Conservation (phyloP, 2,888 invertebrate species). For the Hydropsyche betteni region DNA sequence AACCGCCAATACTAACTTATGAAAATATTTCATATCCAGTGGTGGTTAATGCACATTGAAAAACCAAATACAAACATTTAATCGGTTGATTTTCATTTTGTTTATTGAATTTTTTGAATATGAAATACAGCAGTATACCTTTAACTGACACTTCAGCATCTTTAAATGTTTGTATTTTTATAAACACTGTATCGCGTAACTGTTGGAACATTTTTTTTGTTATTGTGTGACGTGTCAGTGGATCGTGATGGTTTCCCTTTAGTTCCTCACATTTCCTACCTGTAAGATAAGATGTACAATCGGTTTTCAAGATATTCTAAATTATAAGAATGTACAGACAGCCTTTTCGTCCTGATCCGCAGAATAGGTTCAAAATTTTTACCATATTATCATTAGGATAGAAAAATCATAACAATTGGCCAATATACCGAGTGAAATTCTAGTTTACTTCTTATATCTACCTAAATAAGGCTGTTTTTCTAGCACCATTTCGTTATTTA, state of each 20-base stretch:
- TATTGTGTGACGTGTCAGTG: conserved; percentile 50
- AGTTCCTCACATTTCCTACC: conserved; percentile 50
- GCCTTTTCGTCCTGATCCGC: conserved; percentile 53
- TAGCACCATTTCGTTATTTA: conserved; percentile 64
- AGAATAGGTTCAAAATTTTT: conserved; percentile 64
- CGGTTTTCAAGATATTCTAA: conserved; percentile 50
- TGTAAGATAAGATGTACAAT: conserved; percentile 49
- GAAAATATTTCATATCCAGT: conserved; percentile 10
- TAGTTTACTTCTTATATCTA: conserved; percentile 57
- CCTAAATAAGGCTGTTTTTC: conserved; percentile 73
- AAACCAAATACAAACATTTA: conserved; percentile 5
- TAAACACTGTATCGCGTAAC: conserved; percentile 6
- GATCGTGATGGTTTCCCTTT: conserved; percentile 51
- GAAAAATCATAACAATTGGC: conserved; percentile 47
- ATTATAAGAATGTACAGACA: conserved; percentile 15
- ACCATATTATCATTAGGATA: conserved; percentile 33
- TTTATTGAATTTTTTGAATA: conserved; percentile 18
- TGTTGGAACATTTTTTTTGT: conserved; percentile 36
- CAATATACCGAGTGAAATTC: conserved; percentile 46
- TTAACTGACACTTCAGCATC: no score
- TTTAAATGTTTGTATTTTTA: conserved; percentile 20
- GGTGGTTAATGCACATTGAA: conserved; percentile 15
- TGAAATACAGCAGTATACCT: neutral
- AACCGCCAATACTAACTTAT: conserved; percentile 15
- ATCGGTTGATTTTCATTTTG: conserved; percentile 4